Evolutionary conservation across 2,113 vertebrate species (phyloP).

Genomic region (Pyrgilauda ruficollis): DNA sequence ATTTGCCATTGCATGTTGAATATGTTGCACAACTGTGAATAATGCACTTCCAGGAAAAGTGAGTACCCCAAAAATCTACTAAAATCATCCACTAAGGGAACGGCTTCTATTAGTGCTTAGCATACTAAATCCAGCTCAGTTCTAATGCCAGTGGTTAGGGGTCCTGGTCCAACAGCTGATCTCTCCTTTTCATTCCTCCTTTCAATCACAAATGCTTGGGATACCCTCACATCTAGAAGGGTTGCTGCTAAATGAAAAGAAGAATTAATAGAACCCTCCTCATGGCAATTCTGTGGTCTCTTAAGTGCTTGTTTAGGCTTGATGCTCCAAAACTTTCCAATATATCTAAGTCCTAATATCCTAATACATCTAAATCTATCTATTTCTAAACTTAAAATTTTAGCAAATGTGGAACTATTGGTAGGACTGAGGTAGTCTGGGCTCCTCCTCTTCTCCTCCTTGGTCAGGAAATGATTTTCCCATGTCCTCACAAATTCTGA

Average conservation of each 20-base stretch:
- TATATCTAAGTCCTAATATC: neutral
- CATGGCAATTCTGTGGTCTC: neutral
- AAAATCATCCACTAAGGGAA: neutral
- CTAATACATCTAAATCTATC: neutral
- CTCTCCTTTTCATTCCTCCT: neutral
- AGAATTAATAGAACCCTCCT: neutral
- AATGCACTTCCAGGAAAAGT: neutral
- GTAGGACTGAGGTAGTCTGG: neutral
- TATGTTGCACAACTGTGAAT: neutral
- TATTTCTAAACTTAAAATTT: neutral
- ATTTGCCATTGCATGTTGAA: neutral
- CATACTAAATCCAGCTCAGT: neutral
- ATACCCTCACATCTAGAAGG: neutral
- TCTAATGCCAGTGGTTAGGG: neutral
- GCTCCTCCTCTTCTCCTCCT: neutral
- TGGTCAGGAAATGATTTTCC: neutral
- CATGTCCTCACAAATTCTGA: neutral
- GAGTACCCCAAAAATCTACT: rapidly evolving
- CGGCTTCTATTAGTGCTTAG: neutral
- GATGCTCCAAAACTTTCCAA: neutral
- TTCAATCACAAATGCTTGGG: neutral
- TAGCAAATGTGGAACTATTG: neutral
- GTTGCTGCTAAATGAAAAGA: neutral
- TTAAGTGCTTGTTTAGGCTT: neutral
- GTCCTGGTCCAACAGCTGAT: neutral